Evolutionary conservation across 2,113 vertebrate genomes (phyloP), one percentile per base, ranked within the genome.

Genomic region (Alces alces): DNA sequence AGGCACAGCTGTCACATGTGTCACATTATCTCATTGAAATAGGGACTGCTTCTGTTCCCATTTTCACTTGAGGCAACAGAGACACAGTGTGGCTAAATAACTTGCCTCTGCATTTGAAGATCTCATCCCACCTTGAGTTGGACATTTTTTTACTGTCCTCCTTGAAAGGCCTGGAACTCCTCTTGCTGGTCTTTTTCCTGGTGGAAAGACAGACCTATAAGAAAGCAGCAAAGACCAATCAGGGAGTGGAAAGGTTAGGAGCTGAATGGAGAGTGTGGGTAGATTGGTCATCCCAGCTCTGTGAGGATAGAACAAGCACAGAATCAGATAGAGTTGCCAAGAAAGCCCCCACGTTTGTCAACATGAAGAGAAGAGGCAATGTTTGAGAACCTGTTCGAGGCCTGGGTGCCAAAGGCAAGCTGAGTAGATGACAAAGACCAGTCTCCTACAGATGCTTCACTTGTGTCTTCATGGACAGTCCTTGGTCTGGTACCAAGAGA

Each of bases 1-100:
- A n/a, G 55, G 33, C 47, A 52, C 0, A 27, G 43, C 6, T n/a
- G 45, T 10, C 11, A 3, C 3, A 2, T 0, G 1, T n/a, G 60
- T 3, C 2, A 3, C 33, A 4, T 61, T 57, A 58, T 28, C 36
- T 84, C 64, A 16, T 6, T n/a, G 21, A 45, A 78, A 25, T 0
- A 11, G 5, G 30, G 16, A 3, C 43, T 39, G 13, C 33, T 19
- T 13, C 25, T 19, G 23, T 27, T 27, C 47, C 4, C 25, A 1
- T 28, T 64, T 82, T 43, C 73, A 16, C 33, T 11, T 5, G 61
- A 90, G 84, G 16, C 70, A 76, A 39, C 2, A 3, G 47, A 61
- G 50, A 28, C 45, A 39, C 4, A 21, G 39, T 7, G 23, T 55
- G 17, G 54, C 50, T 54, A 15, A 70, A 11, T 43, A 19, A 58